phyloP scores from a whole-genome alignment of 64 coral and sea anemone species.

The Montipora sp. region DNA sequence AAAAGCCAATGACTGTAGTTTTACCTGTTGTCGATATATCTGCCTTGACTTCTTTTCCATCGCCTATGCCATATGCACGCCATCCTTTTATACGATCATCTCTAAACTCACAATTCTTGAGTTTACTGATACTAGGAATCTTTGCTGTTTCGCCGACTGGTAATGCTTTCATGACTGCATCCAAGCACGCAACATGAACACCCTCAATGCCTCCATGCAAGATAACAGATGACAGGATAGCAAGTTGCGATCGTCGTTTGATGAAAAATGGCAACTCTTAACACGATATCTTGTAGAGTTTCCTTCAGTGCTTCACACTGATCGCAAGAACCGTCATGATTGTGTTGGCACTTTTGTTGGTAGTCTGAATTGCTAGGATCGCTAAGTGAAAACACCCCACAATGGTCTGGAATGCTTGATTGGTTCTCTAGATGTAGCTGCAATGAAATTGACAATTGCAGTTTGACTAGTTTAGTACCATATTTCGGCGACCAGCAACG shows the following conservation, averaged over 20 bases:
- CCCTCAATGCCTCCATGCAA: slow-evolving; percentile 1
- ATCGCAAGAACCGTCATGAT: background rate
- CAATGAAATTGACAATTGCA: background rate
- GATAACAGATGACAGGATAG: background rate
- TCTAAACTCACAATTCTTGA: background rate
- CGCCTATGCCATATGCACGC: slow-evolving; percentile 1
- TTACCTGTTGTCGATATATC: background rate
- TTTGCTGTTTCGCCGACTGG: background rate
- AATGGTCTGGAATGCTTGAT: background rate
- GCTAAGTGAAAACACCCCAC: no score
- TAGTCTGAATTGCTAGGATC: background rate
- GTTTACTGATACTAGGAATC: background rate
- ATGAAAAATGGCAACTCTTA: background rate
- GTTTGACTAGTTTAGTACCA: background rate
- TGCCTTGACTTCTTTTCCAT: slow-evolving; percentile 15
- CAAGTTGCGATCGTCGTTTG: background rate
- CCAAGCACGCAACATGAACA: background rate
- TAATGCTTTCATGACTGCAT: background rate
- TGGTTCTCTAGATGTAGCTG: background rate
- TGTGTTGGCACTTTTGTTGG: background rate
- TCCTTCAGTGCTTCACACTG: background rate
- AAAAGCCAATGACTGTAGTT: background rate
- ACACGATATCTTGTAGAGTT: background rate
- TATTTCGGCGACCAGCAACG: background rate
- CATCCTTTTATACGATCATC: slow-evolving; percentile 8